These are phyloP conservation scores for Phalacrocorax carbo DNA, from an alignment of 2,113 vertebrate species.

Conservation along the genomic window DNA sequence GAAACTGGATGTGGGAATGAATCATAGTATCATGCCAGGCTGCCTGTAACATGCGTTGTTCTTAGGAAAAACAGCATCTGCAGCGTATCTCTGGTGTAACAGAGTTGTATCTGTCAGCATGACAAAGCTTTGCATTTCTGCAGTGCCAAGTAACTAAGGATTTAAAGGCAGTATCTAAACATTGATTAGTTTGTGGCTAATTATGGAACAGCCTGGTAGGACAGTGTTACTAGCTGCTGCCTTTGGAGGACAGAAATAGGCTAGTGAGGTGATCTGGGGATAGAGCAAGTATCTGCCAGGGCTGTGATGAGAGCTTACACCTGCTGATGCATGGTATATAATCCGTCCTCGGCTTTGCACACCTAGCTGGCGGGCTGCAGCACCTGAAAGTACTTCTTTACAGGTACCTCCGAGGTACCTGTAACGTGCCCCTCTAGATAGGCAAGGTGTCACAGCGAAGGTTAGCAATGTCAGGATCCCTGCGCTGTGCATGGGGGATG, in stretches of 20 bases:
- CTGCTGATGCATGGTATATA: accelerated
- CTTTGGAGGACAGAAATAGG: background rate
- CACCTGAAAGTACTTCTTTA: background rate
- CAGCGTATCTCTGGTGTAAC: background rate
- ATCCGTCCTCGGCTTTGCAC: background rate
- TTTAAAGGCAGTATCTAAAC: background rate
- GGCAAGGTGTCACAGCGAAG: background rate
- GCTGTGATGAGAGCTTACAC: background rate
- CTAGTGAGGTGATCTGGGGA: background rate
- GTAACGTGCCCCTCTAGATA: accelerated
- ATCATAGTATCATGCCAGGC: background rate
- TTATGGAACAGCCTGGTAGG: background rate
- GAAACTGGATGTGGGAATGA: background rate
- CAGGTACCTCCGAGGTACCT: background rate
- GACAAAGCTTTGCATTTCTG: background rate
- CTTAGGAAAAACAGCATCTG: background rate
- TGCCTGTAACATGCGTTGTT: background rate
- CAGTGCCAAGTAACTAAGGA: background rate
- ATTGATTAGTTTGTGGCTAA: background rate
- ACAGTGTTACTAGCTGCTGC: background rate
- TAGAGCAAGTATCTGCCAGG: background rate
- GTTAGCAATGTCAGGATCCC: background rate
- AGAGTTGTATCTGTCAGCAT: background rate
- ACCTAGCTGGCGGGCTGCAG: background rate
- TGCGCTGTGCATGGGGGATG: background rate